phyloP scores from a whole-genome alignment of 2,797 vertebrate genomes.

The Oceanodroma leucorhoa region DNA sequence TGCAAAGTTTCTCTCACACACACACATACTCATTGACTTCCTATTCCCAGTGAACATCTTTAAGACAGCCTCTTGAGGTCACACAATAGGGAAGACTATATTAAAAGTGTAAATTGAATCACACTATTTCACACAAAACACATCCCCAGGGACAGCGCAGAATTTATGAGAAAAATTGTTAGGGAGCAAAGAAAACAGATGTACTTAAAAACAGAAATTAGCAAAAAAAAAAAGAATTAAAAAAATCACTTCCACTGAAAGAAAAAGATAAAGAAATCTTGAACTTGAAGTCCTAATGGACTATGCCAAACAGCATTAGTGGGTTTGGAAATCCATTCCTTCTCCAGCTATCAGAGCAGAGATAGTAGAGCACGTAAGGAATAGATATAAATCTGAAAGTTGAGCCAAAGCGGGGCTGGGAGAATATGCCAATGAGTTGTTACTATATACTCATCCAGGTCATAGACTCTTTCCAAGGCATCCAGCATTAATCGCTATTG shows the following conservation, averaged over 20 bases:
- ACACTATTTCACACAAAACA: background rate
- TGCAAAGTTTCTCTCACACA: background rate
- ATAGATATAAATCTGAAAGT: background rate
- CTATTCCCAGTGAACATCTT: background rate
- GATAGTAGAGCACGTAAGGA: background rate
- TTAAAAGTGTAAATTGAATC: background rate
- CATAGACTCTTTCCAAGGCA: background rate
- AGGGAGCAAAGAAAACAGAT: background rate
- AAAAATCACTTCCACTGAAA: background rate
- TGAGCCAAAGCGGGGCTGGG: background rate
- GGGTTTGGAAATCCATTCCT: background rate
- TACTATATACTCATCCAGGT: background rate
- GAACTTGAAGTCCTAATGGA: background rate
- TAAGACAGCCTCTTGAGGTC: background rate
- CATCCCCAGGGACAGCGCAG: background rate
- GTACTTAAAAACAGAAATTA: background rate
- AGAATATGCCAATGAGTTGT: background rate
- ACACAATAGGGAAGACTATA: background rate
- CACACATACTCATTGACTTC: background rate
- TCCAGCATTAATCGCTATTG: background rate
- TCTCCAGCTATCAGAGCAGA: background rate
- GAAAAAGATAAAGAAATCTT: background rate
- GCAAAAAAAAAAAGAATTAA: no score
- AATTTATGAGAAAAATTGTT: background rate
- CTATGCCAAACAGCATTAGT: background rate